Conservation (phyloP, 2,113 vertebrate species). For the Natator depressus region DNA sequence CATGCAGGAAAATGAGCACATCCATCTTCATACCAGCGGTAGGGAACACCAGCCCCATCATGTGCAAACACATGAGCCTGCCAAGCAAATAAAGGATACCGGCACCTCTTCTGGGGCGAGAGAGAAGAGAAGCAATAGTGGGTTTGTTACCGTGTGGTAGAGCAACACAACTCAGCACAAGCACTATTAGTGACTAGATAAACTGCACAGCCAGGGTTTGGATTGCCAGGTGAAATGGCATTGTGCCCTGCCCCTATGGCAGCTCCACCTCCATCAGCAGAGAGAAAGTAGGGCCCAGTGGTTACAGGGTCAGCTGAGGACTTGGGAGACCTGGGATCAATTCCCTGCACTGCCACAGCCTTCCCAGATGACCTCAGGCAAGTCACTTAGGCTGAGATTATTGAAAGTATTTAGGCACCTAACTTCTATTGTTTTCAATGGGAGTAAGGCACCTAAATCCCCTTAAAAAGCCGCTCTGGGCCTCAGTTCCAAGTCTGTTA, state of each 20-base stretch:
- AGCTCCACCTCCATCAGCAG: not conserved
- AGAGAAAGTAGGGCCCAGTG: not conserved
- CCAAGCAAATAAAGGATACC: not conserved
- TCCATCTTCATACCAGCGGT: not conserved
- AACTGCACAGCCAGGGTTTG: not conserved
- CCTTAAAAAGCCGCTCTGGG: not conserved
- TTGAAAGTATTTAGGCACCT: not conserved
- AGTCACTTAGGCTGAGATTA: not conserved
- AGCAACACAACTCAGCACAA: not conserved
- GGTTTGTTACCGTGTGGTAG: not conserved
- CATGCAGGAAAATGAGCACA: not conserved
- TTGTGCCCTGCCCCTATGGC: not conserved
- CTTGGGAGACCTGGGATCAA: not conserved
- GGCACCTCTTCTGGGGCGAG: not conserved
- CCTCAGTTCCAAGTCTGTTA: not conserved
- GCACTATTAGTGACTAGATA: not conserved
- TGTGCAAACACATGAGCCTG: not conserved
- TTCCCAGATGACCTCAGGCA: not conserved
- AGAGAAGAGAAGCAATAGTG: not conserved
- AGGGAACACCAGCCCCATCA: not conserved
- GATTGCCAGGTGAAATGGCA: too few species aligned
- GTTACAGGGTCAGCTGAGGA: not conserved
- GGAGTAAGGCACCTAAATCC: not conserved
- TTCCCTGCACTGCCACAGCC: not conserved
- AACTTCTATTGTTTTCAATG: not conserved